Evolutionary conservation across 2,888 invertebrate genomes (phyloP), one percentile per base, ranked within the genome.

Genomic region (Ophion costatus): DNA sequence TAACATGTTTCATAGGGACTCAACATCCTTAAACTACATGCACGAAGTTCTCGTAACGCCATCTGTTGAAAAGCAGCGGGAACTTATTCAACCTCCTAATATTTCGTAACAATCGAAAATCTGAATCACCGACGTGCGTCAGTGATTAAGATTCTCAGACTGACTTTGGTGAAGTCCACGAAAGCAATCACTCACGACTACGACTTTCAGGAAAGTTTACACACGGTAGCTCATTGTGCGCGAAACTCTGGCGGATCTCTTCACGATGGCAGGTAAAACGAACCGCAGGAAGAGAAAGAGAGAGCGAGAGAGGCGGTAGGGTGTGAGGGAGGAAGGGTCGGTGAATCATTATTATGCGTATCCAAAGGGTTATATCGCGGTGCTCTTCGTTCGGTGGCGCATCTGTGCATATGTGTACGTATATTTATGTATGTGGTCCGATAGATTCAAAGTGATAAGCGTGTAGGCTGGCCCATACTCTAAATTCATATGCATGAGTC

Each of bases 401-500:
- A 77, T 64, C 51, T 56, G 63, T 74, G 38, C 70, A 61, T 74
- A n/a, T 56, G 11, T 63, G 56, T 59, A 57, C 22, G n/a, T 69
- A 51, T 82, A 64, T 66, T 51, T 73, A 38, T 80, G 82, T 83
- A 86, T 85, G 82, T 77, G 78, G 87, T 85, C 88, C 89, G 90
- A 91, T 91, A 90, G 92, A 91, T 91, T 89, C 86, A 80, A 82
- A 82, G 61, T 83, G 93, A 93, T 92, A 93, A 91, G 91, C 86
- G 86, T 81, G 86, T 89, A 86, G 90, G 88, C 89, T 89, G 90
- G 91, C 90, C 90, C 90, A 89, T 82, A 82, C 75, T 85, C 89
- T 79, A 89, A 91, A 93, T 93, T 93, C 93, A 92, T 93, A 93
- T 91, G 91, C 90, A 91, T 91, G 91, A 91, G 91, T 87, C 88